These are phyloP conservation scores for Euphydryas editha DNA, from an alignment of 2,888 invertebrate genomes.

Conservation along the genomic window DNA sequence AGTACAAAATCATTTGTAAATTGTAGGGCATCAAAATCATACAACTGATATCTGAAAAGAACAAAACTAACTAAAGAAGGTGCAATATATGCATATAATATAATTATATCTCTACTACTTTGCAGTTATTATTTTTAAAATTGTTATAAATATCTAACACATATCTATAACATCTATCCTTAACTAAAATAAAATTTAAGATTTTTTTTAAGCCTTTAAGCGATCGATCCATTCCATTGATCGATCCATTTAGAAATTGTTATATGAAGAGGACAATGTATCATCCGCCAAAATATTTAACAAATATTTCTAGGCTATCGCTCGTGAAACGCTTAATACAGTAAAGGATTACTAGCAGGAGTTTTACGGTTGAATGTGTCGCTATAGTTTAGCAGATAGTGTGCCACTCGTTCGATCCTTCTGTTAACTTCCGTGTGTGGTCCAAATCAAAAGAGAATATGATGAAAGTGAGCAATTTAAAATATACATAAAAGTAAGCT, in stretches of 20 bases:
- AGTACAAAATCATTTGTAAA: no score
- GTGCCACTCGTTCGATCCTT: conserved; percentile 56
- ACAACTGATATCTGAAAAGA: no score
- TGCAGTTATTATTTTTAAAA: no score
- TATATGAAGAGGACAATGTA: conserved; percentile 55
- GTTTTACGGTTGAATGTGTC: conserved; percentile 64
- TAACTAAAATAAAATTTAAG: no score
- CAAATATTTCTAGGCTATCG: conserved; percentile 70
- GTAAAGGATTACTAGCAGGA: conserved; percentile 75
- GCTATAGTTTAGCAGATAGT: conserved; percentile 47
- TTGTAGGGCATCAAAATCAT: no score
- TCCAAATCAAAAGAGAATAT: conserved; percentile 47
- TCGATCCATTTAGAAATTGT: conserved; percentile 32
- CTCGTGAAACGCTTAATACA: conserved; percentile 71
- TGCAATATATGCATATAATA: no score
- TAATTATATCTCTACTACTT: no score
- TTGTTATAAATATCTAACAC: no score
- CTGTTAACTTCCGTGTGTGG: conserved; percentile 61
- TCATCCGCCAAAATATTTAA: conserved; percentile 73
- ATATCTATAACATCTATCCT: no score
- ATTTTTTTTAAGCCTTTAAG: conserved; percentile 26
- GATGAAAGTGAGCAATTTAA: neutral
- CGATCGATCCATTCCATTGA: conserved; percentile 22
- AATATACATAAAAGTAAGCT: neutral
- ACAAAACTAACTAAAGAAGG: no score